A percentile compares a stretch with the other conserved stretches of the same genome.
Conservation (phyloP, 2,113 vertebrate species). For the Calonectris borealis region DNA sequence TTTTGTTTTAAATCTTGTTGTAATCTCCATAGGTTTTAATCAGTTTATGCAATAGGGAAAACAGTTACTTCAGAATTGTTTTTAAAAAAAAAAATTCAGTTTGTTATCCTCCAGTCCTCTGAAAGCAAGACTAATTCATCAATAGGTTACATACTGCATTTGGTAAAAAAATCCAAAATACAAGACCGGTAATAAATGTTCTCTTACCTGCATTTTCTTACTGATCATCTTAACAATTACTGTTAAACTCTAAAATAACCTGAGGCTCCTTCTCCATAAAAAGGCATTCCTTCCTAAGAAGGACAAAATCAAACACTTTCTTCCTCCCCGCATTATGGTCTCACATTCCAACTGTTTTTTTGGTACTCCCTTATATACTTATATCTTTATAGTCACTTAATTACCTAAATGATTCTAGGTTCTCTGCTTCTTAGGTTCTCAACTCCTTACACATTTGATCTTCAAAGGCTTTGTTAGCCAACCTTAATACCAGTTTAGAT, state of each 20-base stretch:
- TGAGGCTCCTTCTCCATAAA: neutral
- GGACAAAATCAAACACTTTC: neutral
- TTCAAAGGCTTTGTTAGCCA: neutral
- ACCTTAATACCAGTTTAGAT: neutral
- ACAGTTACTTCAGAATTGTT: neutral
- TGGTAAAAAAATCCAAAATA: neutral
- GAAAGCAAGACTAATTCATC: neutral
- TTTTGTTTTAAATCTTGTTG: neutral
- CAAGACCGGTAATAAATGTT: neutral
- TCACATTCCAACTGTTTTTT: neutral
- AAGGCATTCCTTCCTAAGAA: neutral
- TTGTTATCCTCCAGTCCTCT: neutral
- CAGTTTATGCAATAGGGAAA: neutral
- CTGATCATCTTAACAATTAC: neutral
- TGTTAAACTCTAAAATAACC: neutral
- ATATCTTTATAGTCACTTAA: neutral
- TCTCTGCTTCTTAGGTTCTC: neutral
- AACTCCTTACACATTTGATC: neutral
- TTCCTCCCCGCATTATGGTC: fast-evolving
- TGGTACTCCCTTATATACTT: neutral
- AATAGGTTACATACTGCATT: neutral
- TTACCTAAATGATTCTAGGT: neutral
- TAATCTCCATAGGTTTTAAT: neutral
- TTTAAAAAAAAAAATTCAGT: neutral
- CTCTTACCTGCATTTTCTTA: neutral